Percentiles rank a stretch among this genome's conserved stretches.
Evolutionary conservation across 2,113 vertebrate genomes (phyloP).

Genomic region (Phrynocephalus versicolor): DNA sequence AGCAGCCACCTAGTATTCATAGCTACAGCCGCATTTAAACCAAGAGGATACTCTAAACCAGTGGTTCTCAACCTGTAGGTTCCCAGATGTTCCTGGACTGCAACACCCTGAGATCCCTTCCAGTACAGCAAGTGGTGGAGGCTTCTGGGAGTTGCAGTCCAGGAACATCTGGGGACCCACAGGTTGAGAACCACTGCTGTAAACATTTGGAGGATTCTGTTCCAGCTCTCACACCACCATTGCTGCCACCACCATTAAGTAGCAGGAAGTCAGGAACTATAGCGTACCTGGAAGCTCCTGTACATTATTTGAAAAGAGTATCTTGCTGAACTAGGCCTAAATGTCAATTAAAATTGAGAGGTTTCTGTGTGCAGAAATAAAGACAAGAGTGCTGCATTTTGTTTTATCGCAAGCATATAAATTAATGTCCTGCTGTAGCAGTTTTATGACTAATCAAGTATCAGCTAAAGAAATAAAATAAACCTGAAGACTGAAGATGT

Average conservation of each 20-base stretch:
- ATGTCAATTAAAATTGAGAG: not conserved
- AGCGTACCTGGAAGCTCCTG: not conserved
- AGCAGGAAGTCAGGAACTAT: not conserved
- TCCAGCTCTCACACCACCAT: not conserved
- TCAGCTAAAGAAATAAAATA: slow-evolving; percentile 1
- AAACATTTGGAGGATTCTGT: not conserved
- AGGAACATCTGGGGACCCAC: too few relatives aligned
- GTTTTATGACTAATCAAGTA: not conserved
- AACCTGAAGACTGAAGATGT: not conserved
- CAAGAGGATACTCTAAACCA: too few relatives aligned
- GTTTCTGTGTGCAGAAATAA: not conserved
- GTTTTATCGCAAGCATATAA: not conserved
- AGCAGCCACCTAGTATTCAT: too few relatives aligned
- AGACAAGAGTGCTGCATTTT: not conserved
- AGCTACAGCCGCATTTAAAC: not conserved
- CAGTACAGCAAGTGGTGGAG: too few relatives aligned
- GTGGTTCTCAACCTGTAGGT: too few relatives aligned
- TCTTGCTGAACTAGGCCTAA: not conserved
- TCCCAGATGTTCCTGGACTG: too few relatives aligned
- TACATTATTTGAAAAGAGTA: not conserved
- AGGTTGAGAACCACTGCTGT: too few relatives aligned
- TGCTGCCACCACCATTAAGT: not conserved
- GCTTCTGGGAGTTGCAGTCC: too few relatives aligned
- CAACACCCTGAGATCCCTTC: too few relatives aligned
- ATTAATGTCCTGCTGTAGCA: not conserved